Evolutionary conservation across 2,113 vertebrate species (phyloP), one percentile per base, ranked within the genome.

Genomic region (Lichenostomus cassidix): DNA sequence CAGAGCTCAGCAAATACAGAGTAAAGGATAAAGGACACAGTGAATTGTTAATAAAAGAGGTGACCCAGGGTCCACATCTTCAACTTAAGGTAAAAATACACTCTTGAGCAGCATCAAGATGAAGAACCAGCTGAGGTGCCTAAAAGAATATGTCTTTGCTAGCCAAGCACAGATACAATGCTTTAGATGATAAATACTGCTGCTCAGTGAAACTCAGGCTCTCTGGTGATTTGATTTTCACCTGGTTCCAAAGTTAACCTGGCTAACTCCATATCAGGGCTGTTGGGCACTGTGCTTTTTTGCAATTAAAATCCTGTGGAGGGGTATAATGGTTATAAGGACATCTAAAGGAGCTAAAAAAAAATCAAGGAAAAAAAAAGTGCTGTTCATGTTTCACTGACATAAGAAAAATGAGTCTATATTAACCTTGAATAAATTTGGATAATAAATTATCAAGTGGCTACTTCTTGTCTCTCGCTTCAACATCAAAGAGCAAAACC

Each of bases 341-440:
- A 63, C 70, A 47, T 59, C 47, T 94, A 87, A 87, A 81, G 35
- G 52, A 87, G 60, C 42, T 70, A 5, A 76, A 62, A 90, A 71
- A 73, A 46, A 44, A 11, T 28, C 18, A 56, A 41, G 50, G 28
- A 58, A 35, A 77, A 39, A 52, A 49, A 86, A 86, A 70, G 15
- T 62, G 28, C 59, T 58, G 16, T 73, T 74, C 33, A 31, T 70
- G 50, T 81, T 87, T 89, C 71, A 50, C 21, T 89, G 73, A 59
- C 60, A 31, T 67, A 41, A 83, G 83, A 92, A 89, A 84, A 92
- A 94, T 84, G 22, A 87, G 47, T 77, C 50, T 71, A 68, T 67
- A 60, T 83, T 94, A 88, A 84, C 64, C 64, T 35, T 81, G 77
- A 95, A 89, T 83, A 94, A 65, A 92, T 87, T 81, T 74, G 42